phyloP scores from a whole-genome alignment of 2,113 vertebrate species.

The Prionailurus viverrinus region DNA sequence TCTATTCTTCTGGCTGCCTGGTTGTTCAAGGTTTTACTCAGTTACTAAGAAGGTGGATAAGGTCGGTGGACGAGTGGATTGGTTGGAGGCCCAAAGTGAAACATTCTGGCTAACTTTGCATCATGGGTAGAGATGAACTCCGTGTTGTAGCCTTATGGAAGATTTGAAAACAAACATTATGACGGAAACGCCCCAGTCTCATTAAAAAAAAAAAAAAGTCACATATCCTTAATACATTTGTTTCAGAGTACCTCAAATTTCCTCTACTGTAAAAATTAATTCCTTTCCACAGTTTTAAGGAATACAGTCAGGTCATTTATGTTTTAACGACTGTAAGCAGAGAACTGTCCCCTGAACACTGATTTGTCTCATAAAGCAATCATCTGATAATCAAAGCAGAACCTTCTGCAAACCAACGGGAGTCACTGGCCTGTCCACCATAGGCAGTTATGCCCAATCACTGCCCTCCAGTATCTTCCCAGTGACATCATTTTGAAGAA shows the following conservation, averaged over 20 bases:
- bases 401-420: conserved; percentile 82
- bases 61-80: not conserved
- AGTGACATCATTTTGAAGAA: not conserved
- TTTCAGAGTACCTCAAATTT: conserved; percentile 35
- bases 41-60: conserved; percentile 28
- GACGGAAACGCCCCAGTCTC: not conserved
- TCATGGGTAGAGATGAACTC: not conserved
- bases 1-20: not conserved
- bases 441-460: conserved; percentile 86
- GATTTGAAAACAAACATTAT: not conserved
- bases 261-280: conserved; percentile 47
- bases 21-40: not conserved
- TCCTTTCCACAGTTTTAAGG: not conserved
- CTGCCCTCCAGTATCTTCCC: conserved; percentile 79
- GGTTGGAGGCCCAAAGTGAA: not conserved
- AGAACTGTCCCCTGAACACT: not conserved
- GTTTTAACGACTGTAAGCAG: not conserved
- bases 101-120: not conserved
- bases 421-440: conserved; percentile 62
- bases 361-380: not conserved
- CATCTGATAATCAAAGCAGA: not conserved
- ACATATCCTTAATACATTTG: not conserved
- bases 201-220: not conserved
- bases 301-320: conserved; percentile 11
- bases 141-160: not conserved